Conservation (phyloP, 2,113 vertebrate genomes). For the Erpornis zantholeuca region DNA sequence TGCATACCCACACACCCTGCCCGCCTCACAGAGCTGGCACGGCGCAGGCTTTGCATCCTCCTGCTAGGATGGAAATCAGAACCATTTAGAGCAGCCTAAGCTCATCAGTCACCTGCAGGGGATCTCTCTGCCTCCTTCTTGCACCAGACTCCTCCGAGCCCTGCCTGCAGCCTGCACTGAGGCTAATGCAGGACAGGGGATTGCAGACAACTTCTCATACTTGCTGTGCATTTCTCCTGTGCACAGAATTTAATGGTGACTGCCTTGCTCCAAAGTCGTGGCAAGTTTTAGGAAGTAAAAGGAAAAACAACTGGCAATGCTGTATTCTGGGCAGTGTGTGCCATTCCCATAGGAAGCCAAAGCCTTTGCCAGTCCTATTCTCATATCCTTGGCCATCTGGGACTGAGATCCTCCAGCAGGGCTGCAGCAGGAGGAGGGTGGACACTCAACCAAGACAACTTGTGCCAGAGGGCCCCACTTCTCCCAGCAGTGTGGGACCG, state of each 20-base stretch:
- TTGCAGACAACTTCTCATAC: not conserved
- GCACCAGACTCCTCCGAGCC: not conserved
- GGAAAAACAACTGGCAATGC: not conserved
- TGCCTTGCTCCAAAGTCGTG: not conserved
- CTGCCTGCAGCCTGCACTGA: not conserved
- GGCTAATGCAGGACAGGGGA: not conserved
- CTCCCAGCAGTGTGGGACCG: not conserved
- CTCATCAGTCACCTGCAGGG: not conserved
- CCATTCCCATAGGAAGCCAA: not conserved
- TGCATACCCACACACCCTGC: not conserved
- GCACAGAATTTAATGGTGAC: fast-evolving
- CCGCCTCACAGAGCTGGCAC: not conserved
- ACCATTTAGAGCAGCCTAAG: not conserved
- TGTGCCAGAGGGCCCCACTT: not conserved
- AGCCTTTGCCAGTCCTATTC: not conserved
- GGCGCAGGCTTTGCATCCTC: not conserved
- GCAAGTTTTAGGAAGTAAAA: not conserved
- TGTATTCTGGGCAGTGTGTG: not conserved
- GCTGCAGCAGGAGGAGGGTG: not conserved
- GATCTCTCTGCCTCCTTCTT: not conserved
- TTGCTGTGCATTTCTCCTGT: not conserved
- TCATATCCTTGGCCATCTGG: not conserved
- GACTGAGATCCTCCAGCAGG: not conserved
- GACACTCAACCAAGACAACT: fast-evolving
- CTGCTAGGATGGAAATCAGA: not conserved